A percentile compares a stretch with the other conserved stretches of the same genome.
These are phyloP conservation scores for Planiliza haematocheilus DNA, from an alignment of 2,113 vertebrate species.

Conservation along the genomic window DNA sequence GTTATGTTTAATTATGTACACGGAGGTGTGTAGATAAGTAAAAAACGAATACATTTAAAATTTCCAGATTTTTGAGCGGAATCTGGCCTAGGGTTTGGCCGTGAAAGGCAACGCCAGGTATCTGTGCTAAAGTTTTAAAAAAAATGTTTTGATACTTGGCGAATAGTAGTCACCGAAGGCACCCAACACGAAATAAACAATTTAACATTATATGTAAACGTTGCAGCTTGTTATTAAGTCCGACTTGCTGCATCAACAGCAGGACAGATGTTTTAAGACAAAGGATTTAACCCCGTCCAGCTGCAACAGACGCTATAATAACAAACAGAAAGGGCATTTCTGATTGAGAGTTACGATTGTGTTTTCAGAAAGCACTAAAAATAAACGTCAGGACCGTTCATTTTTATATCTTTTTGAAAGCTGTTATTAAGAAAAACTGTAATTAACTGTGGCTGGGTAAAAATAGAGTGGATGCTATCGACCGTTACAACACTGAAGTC, in stretches of 20 bases:
- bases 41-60: not conserved
- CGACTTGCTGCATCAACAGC: conserved; percentile 59
- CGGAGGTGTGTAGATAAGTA: accelerated
- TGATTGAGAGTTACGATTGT: conserved; percentile 1
- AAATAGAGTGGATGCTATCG: conserved; percentile 50
- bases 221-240: conserved; percentile 5
- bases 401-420: conserved; percentile 49
- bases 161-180: not conserved
- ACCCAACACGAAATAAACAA: not conserved
- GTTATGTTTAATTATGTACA: not conserved
- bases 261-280: conserved; percentile 81
- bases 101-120: conserved; percentile 8
- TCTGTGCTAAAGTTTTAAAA: conserved; percentile 8
- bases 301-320: conserved; percentile 44
- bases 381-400: conserved; percentile 1
- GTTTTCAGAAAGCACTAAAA: conserved; percentile 35
- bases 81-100: not conserved
- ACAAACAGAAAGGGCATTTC: conserved; percentile 20
- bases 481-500: conserved; percentile 3
- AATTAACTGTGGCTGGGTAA: conserved; percentile 63
- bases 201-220: not conserved
- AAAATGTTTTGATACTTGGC: not conserved
- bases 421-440: conserved; percentile 73
- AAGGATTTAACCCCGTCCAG: conserved; percentile 73
- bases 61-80: not conserved